Evolutionary conservation across 1,140 invertebrate genomes (phyloP).

Genomic region (Pseudomyrmex concolor): DNA sequence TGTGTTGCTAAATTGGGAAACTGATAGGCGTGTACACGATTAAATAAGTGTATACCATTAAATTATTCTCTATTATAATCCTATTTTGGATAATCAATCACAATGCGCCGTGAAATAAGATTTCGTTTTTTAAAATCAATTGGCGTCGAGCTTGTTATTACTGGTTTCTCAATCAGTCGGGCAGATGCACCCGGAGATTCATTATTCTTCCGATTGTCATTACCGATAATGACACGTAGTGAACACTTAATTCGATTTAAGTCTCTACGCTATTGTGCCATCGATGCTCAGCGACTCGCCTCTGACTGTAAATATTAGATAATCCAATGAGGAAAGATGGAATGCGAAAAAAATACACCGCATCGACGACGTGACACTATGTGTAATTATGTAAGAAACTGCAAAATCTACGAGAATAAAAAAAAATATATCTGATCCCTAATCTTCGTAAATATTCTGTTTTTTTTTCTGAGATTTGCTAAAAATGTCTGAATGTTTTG

Average conservation of each 20-base stretch:
- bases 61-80: not conserved
- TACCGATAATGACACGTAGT: conserved; percentile 1
- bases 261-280: not conserved
- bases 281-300: not conserved
- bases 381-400: not conserved
- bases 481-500: no score
- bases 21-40: not conserved
- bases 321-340: conserved; percentile 40
- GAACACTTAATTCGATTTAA: conserved; percentile 10
- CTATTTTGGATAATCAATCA: not conserved
- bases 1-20: conserved; percentile 1
- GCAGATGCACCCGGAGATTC: not conserved
- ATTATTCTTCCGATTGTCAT: not conserved
- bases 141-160: not conserved
- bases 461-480: not conserved
- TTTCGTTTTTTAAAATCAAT: not conserved
- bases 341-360: conserved; percentile 25
- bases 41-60: not conserved
- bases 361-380: not conserved
- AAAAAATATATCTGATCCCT: conserved; percentile 23
- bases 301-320: conserved; percentile 64
- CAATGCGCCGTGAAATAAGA: not conserved
- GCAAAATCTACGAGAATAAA: conserved; percentile 9
- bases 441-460: conserved; percentile 2
- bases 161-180: not conserved